Conservation (phyloP, 1,140 invertebrate genomes). For the Zaprionus nigranus region DNA sequence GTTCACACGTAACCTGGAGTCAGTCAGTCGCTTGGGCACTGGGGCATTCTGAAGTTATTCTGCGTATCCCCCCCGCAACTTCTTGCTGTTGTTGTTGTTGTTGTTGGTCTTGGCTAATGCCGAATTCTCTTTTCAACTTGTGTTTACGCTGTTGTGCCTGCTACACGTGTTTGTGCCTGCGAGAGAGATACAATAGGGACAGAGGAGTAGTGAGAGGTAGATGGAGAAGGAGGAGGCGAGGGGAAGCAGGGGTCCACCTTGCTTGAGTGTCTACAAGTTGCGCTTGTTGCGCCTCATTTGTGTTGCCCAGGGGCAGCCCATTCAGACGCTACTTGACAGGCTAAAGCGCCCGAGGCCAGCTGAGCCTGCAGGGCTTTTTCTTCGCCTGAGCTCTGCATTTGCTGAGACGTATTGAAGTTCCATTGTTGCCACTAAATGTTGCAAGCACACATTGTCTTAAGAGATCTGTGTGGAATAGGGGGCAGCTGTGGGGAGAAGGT, state of each 20-base stretch:
- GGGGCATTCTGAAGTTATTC: slow-evolving; percentile 29
- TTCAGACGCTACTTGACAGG: slow-evolving; percentile 12
- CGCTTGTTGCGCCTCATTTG: slow-evolving; percentile 65
- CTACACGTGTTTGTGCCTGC: slow-evolving; percentile 25
- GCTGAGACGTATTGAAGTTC: slow-evolving; percentile 8
- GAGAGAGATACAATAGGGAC: not conserved
- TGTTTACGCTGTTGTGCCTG: slow-evolving; percentile 71
- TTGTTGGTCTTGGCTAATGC: slow-evolving; percentile 54
- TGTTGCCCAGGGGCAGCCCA: slow-evolving; percentile 47
- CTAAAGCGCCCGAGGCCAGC: not conserved
- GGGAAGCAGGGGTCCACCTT: not conserved
- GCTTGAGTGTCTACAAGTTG: slow-evolving; percentile 57
- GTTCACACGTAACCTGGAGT: slow-evolving; percentile 41
- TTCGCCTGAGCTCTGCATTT: not conserved
- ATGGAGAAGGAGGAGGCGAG: not conserved
- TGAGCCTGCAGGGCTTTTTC: not conserved
- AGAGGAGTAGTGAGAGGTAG: not conserved
- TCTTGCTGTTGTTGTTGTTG: not conserved
- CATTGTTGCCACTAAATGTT: slow-evolving; percentile 5
- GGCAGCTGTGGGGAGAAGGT: not conserved
- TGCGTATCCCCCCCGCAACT: not conserved
- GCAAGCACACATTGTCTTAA: not conserved
- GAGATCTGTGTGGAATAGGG: not conserved
- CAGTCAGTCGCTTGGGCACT: slow-evolving; percentile 26
- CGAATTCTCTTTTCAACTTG: slow-evolving; percentile 64